Conservation (phyloP, 2,888 invertebrate species). For the Nomada fabriciana region DNA sequence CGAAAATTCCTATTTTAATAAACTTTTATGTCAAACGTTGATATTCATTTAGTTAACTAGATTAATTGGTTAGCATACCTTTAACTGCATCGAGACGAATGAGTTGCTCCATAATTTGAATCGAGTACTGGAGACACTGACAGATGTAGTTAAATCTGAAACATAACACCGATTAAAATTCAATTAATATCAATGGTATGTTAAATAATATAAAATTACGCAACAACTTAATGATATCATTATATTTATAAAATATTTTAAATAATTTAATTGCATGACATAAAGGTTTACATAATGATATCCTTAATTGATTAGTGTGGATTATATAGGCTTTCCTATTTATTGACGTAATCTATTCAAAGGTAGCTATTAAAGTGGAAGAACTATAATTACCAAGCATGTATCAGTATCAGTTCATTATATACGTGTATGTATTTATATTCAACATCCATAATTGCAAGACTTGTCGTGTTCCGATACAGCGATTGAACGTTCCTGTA, state of each 20-base stretch:
- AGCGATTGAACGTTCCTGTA: neutral
- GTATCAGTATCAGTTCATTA: neutral
- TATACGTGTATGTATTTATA: neutral
- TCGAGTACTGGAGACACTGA: no score
- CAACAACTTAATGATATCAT: neutral
- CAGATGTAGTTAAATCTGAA: no score
- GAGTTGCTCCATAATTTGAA: no score
- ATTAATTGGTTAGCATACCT: no score
- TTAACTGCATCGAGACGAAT: no score
- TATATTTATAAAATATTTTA: neutral
- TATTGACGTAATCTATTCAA: neutral
- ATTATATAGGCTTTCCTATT: neutral
- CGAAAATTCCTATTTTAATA: no score
- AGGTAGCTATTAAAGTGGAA: slow-evolving; percentile 1
- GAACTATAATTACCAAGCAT: slow-evolving; percentile 6
- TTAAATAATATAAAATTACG: neutral
- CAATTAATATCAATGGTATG: neutral
- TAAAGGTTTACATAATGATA: neutral
- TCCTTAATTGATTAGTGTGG: neutral
- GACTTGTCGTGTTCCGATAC: neutral
- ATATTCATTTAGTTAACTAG: no score
- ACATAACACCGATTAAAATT: neutral
- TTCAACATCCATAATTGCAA: neutral
- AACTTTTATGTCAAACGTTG: no score
- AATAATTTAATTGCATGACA: no score